Evolutionary conservation across 1,140 invertebrate species (phyloP).

Genomic region (Scaptomyza hsui): DNA sequence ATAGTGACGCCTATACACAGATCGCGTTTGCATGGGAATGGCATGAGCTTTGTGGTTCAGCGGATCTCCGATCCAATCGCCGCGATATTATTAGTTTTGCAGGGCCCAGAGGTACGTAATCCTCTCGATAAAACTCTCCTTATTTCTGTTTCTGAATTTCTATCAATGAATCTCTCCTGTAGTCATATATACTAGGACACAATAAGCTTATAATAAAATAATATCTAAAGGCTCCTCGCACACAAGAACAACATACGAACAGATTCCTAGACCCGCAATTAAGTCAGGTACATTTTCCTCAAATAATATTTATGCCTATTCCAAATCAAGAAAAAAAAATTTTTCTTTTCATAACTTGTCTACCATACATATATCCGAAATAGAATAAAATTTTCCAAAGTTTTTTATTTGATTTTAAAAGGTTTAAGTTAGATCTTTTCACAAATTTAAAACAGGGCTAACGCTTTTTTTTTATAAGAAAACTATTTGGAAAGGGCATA

Average conservation of each 20-base stretch:
- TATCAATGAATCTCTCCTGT: conserved; percentile 39
- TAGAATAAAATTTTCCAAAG: not conserved
- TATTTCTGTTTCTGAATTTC: conserved; percentile 7
- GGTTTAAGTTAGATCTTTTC: not conserved
- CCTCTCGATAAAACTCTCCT: conserved; percentile 21
- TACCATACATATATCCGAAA: not conserved
- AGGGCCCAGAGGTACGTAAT: conserved; percentile 38
- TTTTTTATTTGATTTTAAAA: not conserved
- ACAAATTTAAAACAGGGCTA: too few relatives aligned
- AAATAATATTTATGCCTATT: conserved; percentile 20
- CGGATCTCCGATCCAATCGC: conserved; percentile 10
- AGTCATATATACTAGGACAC: conserved; percentile 27
- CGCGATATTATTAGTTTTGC: conserved; percentile 17
- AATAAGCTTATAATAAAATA: conserved; percentile 1
- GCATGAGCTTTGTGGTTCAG: conserved; percentile 19
- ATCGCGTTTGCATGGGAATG: conserved; percentile 49
- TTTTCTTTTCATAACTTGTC: not conserved
- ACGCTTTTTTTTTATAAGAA: not conserved
- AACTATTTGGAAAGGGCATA: conserved; percentile 28
- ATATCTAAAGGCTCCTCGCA: conserved; percentile 6
- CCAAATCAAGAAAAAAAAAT: conserved; percentile 8
- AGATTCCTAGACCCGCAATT: conserved; percentile 16
- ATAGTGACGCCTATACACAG: conserved; percentile 10
- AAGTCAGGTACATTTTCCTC: conserved; percentile 39
- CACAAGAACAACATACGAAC: conserved; percentile 25